These are phyloP conservation scores for Delphinus delphis DNA, from an alignment of 2,113 vertebrate genomes.

Conservation along the genomic window DNA sequence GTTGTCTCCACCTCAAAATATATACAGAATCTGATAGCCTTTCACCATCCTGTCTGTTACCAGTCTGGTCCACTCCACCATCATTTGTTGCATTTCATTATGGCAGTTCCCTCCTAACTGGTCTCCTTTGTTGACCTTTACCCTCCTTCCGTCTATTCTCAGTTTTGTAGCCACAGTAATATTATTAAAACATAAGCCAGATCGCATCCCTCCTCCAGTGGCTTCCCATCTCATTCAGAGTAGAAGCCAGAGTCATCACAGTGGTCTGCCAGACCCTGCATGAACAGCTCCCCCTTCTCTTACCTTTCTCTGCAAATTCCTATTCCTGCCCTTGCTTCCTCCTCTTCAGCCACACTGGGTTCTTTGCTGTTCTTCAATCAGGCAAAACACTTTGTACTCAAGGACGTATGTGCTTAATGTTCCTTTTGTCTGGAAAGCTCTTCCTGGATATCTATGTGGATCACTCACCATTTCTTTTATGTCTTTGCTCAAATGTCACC, in stretches of 20 bases:
- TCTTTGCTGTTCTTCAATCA: background rate
- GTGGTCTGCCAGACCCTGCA: background rate
- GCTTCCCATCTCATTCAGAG: background rate
- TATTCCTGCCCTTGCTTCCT: background rate
- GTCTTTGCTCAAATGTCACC: background rate
- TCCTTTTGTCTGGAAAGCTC: background rate
- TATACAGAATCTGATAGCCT: background rate
- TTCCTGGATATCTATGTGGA: background rate
- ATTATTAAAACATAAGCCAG: background rate
- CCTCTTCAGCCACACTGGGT: background rate
- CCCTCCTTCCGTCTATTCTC: background rate
- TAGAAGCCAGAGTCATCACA: background rate
- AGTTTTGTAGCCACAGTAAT: background rate
- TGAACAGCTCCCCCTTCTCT: background rate
- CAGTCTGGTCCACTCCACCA: background rate
- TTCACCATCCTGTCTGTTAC: background rate
- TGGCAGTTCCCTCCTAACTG: background rate
- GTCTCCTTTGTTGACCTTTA: background rate
- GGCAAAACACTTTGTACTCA: background rate
- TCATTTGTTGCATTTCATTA: background rate
- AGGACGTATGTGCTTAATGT: background rate
- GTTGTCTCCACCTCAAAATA: background rate
- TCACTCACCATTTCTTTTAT: background rate
- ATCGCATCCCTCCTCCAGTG: background rate
- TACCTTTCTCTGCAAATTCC: background rate